Base-by-base conservation (phyloP, 2,113 vertebrate genomes). In the Felis chaus region DNA sequence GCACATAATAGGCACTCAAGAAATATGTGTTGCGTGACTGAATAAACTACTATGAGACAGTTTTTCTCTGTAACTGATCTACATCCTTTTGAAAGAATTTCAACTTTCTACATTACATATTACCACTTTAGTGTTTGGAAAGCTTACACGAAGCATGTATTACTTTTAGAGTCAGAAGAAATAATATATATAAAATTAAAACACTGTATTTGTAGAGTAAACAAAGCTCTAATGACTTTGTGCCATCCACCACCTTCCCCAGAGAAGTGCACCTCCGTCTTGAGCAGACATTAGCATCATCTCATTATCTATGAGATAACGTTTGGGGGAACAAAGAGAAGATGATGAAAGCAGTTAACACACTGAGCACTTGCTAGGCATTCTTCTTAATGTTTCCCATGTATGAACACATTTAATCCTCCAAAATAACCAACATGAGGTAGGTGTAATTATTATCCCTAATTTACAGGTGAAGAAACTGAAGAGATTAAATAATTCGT, bases 121-220 rank as follows among this genome's bases (percentile, higher is more conserved):
- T 74, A 91, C 36, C 53, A 93, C 41, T 61, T 97, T 55, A 93
- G 81, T 76, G 71, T 97, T 95, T 97, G 89, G 82, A 89, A 93
- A 82, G 78, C 57, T 96, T 93, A 91, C 14, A 61, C 15, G 91
- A 53, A 96, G 31, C 5, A 76, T 82, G 14, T 88, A 93, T 66
- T 89, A 57, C 48, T 94, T 92, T 86, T 19, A 68, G 29, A 88
- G 57, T 93, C 41, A 95, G 69, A 93, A 16, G 23, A 96, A 95
- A 97, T 55, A 94, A 93, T 71, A 94, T 4, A 95, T 71, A 85
- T 71, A 63, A 96, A 97, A 94, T 53, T 71, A 1, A 0, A 57
- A 93, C 90, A 79, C 85, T 29, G 21, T 33, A 94, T 92, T 45
- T 95, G 33, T 50, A 85, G 50, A 82, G 45, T 73, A 95, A 96